Evolutionary conservation across 2,113 vertebrate genomes (phyloP), one percentile per base, ranked within the genome.

Genomic region (Ptilonorhynchus violaceus): DNA sequence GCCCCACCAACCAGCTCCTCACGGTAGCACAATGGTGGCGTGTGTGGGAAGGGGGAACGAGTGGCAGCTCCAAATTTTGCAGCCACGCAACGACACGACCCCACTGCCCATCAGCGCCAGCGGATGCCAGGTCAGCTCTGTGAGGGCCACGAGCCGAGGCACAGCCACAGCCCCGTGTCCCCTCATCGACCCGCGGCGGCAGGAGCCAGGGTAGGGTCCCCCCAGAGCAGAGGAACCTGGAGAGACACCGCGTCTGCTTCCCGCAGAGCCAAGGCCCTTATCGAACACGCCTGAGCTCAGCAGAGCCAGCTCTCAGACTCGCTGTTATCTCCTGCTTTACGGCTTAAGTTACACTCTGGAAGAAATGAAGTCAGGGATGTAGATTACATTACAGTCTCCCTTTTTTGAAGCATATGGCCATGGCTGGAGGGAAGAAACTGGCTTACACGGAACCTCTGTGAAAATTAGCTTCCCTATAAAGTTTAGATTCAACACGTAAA

Each of bases 11-110:
- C 14, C 9, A n/a, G 15, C 37, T 30, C 9, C 30, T 4, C 37
- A 39, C 37, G 10, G 37, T 10, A 39, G 37, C 37, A 10, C 10
- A 10, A 39, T 39, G 37, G 37, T 39, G 37, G 37, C 0, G 3
- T 1, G 9, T 0, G 0, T 1, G 33, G 59, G 17, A 15, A 37
- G 62, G 50, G 20, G 17, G 6, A 37, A 4, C 9, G 28, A 62
- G 35, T 0, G 22, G n/a, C 66, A 14, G 25, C 69, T 12, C 37
- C 7, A 2, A 1, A 0, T 9, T 17, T 5, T 18, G 31, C 78
- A 15, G 30, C 2, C 18, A 0, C 52, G 3, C 19, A 3, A 9
- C 6, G 1, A 7, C 78, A 23, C 3, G 6, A 4, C 4, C 19
- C 5, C n/a, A 47, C 68, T 67, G 88, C 84, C 58, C 44, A 8